Evolutionary conservation across 2,888 invertebrate species (phyloP).

Genomic region (Salticus scenicus): DNA sequence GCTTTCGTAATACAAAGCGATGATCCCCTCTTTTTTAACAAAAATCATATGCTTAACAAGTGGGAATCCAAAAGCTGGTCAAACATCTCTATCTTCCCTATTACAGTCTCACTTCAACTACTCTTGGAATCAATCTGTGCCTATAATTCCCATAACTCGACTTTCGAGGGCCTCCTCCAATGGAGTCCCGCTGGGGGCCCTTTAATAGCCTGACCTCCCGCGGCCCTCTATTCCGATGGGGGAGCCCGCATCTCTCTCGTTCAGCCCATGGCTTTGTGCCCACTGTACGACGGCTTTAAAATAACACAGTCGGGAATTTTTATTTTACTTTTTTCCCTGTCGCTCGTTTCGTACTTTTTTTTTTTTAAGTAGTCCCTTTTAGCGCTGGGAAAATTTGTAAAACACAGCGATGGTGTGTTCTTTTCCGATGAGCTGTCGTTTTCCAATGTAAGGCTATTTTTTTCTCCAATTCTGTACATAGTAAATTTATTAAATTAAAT

Average conservation of each 20-base stretch:
- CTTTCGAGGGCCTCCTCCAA: background rate
- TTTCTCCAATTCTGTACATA: too few relatives aligned
- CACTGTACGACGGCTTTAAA: background rate
- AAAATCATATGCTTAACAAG: constrained; percentile 19
- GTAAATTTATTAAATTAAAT: too few relatives aligned
- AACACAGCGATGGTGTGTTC: too few relatives aligned
- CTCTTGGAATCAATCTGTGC: background rate
- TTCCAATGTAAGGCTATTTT: too few relatives aligned
- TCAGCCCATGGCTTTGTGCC: background rate
- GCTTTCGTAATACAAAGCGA: too few relatives aligned
- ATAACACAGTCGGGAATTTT: background rate
- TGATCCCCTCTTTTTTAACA: background rate
- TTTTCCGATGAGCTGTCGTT: too few relatives aligned
- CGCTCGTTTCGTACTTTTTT: too few relatives aligned
- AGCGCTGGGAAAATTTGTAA: too few relatives aligned
- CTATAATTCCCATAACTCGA: background rate
- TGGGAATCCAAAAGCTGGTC: background rate
- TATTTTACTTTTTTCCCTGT: too few relatives aligned
- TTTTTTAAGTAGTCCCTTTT: too few relatives aligned
- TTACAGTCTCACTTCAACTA: background rate
- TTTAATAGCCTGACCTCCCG: background rate
- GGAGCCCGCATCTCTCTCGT: background rate
- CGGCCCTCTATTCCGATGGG: background rate
- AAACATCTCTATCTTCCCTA: constrained; percentile 1
- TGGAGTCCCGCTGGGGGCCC: background rate